phyloP scores from a whole-genome alignment of 2,888 invertebrate genomes.

The Mesoligia furuncula region DNA sequence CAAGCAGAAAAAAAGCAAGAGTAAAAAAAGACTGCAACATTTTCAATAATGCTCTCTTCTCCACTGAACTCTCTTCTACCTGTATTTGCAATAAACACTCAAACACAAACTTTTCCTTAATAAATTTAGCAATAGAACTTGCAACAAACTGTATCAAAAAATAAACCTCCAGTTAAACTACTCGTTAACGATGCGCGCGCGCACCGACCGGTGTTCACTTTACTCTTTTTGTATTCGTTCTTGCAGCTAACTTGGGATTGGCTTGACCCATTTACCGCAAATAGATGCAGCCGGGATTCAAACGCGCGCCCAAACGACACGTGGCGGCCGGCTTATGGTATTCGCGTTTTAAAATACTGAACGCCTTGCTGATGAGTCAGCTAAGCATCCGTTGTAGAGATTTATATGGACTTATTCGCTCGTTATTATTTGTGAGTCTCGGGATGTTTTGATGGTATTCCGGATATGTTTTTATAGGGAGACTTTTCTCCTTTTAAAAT shows the following conservation, averaged over 20 bases:
- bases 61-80: neutral
- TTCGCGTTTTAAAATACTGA: conserved; percentile 62
- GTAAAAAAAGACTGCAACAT: neutral
- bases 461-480: neutral
- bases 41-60: neutral
- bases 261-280: conserved; percentile 89
- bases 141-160: conserved; percentile 10
- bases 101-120: neutral
- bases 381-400: conserved; percentile 44
- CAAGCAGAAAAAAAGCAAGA: neutral
- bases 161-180: conserved; percentile 56
- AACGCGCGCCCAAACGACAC: conserved; percentile 77
- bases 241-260: conserved; percentile 89
- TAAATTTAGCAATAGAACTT: neutral
- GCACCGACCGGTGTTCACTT: conserved; percentile 76
- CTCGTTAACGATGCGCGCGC: conserved; percentile 47
- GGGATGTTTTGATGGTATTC: neutral
- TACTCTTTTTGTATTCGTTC: conserved; percentile 90
- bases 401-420: conserved; percentile 30
- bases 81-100: neutral
- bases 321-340: conserved; percentile 73
- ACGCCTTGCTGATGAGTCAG: conserved; percentile 60
- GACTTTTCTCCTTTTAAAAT: neutral
- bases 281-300: conserved; percentile 86
- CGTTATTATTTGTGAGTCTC: neutral